Base-by-base conservation (phyloP, 2,888 invertebrate genomes). In the Onchidella celtica region DNA sequence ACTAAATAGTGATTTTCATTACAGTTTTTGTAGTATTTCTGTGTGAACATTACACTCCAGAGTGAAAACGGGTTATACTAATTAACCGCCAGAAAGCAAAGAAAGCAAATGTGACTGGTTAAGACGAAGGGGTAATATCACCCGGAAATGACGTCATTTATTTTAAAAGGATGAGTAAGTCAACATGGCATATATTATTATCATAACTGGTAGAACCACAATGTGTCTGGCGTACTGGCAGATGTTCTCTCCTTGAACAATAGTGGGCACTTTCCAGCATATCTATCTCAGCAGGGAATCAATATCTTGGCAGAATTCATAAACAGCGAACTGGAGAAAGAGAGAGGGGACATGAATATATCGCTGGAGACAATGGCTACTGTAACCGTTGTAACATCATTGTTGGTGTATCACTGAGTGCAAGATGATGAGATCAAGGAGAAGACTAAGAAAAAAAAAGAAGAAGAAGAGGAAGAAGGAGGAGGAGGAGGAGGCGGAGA, bases 271-370 rank as follows among this genome's bases (percentile, higher is more conserved):
- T n/a, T n/a, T n/a, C n/a, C n/a, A n/a, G n/a, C n/a, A n/a, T n/a
- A n/a, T 55, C 27, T 40, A 63, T 63, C 63, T 75, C 40, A 80
- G 55, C 14, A 74, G 21, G 3, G 66, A 59, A 3, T n/a, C 17
- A 29, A 75, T 75, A 32, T 69, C 14, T 21, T n/a, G 17, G 81
- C 75, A 81, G 32, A 47, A 32, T 21, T 70, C 75, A 55, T 61
- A 69, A 21, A 69, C 27, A 14, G 75, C 59, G 24, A 75, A 69
- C 81, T 75, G 75, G 36, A 57, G 38, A 68, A 14, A 69, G 21
- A 59, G 24, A 66, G 17, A 40, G 11, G 14, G 32, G 17, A n/a
- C 3, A 1, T 32, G 29, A 47, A 9, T 14, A 29, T n/a, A 17
- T 34, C 11, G 21, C 21, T 61, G 27, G 36, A 32, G 4, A 17